Percentiles rank a stretch among this genome's conserved stretches.
Conservation (phyloP, 2,113 vertebrate genomes). For the Mohoua ochrocephala region DNA sequence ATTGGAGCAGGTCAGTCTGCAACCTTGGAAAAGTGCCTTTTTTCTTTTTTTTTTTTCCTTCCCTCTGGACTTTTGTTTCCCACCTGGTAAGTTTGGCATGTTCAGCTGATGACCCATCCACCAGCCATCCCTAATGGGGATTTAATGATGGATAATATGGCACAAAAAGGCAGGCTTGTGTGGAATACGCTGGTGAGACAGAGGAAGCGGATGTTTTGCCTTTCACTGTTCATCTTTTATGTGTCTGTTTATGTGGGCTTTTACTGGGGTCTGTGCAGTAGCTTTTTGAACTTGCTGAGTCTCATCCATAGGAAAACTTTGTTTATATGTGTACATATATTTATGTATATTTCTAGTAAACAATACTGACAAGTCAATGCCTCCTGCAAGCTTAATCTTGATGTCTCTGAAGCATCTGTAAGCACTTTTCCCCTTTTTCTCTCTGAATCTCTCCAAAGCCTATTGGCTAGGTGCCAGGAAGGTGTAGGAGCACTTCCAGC, state of each 20-base stretch:
- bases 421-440: not conserved
- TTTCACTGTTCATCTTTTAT: not conserved
- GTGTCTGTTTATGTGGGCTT: not conserved
- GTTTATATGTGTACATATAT: not conserved
- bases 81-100: not conserved
- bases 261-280: not conserved
- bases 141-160: not conserved
- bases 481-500: not conserved
- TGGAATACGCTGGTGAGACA: not conserved
- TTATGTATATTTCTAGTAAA: not conserved
- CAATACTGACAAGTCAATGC: not conserved
- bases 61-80: not conserved
- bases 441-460: not conserved
- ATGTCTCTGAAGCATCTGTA: not conserved
- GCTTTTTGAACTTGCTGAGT: not conserved
- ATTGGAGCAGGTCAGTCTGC: conserved; percentile 19
- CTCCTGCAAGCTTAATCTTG: not conserved
- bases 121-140: not conserved
- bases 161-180: not conserved
- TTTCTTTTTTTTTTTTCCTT: too few relatives aligned
- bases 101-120: not conserved
- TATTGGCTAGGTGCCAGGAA: accelerated
- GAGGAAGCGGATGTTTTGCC: not conserved
- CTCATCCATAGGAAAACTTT: not conserved
- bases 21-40: not conserved